These are phyloP conservation scores for Luperina testacea DNA, from an alignment of 2,888 invertebrate species.

Conservation along the genomic window DNA sequence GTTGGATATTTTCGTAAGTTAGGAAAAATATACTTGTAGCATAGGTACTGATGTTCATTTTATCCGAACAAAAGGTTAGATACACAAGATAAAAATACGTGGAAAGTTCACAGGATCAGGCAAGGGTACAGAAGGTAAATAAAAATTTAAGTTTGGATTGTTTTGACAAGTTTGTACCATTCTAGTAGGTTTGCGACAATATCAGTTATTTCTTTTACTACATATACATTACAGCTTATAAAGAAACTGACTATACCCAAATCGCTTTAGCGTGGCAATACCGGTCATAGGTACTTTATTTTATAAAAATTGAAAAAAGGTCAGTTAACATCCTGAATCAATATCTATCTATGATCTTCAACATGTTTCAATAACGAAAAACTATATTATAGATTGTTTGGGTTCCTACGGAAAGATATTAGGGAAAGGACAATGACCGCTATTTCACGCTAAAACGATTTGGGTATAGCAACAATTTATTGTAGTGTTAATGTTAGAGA, in stretches of 20 bases:
- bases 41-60: background rate
- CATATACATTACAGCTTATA: background rate
- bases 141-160: background rate
- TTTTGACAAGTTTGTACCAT: background rate
- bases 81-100: background rate
- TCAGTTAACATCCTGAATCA: too few relatives aligned
- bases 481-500: background rate
- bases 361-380: background rate
- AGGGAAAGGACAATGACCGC: background rate
- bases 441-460: background rate
- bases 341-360: too few relatives aligned
- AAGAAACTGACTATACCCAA: background rate
- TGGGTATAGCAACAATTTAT: background rate
- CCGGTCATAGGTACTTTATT: too few relatives aligned
- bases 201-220: background rate
- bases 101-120: background rate
- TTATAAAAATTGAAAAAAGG: too few relatives aligned
- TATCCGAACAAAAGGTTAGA: background rate
- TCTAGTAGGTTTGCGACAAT: too few relatives aligned
- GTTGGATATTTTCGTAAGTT: background rate
- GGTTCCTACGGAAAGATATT: background rate
- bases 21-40: background rate
- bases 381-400: background rate
- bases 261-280: background rate
- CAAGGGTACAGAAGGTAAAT: background rate